A percentile compares a stretch with the other conserved stretches of the same genome.
These are phyloP conservation scores for Neosalanx taihuensis DNA, from an alignment of 2,797 vertebrate species.

Conservation along the genomic window DNA sequence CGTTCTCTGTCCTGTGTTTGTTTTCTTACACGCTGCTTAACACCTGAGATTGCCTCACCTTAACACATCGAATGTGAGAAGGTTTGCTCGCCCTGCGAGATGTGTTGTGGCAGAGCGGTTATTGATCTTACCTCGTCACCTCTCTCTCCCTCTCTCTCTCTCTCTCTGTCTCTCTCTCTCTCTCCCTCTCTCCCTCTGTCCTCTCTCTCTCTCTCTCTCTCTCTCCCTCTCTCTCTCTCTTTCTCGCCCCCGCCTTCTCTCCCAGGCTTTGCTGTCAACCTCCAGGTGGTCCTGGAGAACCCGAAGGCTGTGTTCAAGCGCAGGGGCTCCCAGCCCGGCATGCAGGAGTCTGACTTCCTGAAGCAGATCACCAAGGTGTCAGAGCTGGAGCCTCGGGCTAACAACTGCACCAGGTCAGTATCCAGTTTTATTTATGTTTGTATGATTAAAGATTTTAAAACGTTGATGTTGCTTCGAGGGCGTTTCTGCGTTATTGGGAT, in stretches of 20 bases:
- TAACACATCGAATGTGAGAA: not conserved
- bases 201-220: no score
- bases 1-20: not conserved
- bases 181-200: no score
- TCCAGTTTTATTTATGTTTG: not conserved
- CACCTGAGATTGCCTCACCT: constrained; percentile 4
- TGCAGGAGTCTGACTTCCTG: constrained; percentile 99
- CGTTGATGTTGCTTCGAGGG: no score
- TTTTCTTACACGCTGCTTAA: not conserved
- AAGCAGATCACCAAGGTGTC: constrained; percentile 95
- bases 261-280: constrained; percentile 94
- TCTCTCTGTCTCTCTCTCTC: no score
- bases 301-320: constrained; percentile 93
- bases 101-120: not conserved
- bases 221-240: no score
- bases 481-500: no score
- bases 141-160: not conserved
- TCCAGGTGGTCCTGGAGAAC: constrained; percentile 91
- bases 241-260: no score
- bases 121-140: not conserved
- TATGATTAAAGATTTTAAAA: not conserved
- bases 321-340: constrained; percentile 93
- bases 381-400: constrained; percentile 95
- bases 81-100: not conserved
- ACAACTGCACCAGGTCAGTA: constrained; percentile 93